Evolutionary conservation across 2,113 vertebrate genomes (phyloP).

Genomic region (Antidorcas marsupialis): DNA sequence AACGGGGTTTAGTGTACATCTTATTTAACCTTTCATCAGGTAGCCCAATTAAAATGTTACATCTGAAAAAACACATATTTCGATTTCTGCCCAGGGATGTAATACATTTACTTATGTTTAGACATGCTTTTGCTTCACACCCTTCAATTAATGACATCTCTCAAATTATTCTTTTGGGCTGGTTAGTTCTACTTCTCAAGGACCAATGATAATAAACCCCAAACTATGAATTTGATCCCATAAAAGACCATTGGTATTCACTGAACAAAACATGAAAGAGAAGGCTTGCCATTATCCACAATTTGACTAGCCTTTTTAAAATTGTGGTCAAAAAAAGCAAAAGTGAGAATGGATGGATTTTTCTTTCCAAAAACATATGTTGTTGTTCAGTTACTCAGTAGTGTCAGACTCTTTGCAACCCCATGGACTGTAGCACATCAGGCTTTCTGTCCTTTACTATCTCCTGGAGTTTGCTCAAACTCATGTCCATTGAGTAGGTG

Average conservation of each 20-base stretch:
- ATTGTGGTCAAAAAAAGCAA: not conserved
- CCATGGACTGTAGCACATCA: not conserved
- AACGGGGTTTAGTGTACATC: slow-evolving; percentile 47
- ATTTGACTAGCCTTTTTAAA: not conserved
- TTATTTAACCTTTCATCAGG: slow-evolving; percentile 56
- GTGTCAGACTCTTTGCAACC: not conserved
- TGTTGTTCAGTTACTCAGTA: not conserved
- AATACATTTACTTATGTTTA: slow-evolving; percentile 45
- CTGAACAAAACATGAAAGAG: not conserved
- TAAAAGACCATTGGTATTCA: not conserved
- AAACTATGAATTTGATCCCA: not conserved
- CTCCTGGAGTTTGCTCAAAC: not conserved
- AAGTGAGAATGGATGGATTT: not conserved
- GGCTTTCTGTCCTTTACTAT: not conserved
- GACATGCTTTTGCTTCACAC: slow-evolving; percentile 33
- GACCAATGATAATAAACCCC: not conserved
- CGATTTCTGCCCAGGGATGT: slow-evolving; percentile 21
- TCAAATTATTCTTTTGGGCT: slow-evolving; percentile 29
- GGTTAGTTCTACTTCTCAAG: slow-evolving; percentile 12
- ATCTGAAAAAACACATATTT: slow-evolving; percentile 50
- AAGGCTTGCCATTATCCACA: not conserved
- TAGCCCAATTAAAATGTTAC: slow-evolving; percentile 66
- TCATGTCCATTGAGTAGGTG: not conserved
- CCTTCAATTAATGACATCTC: slow-evolving; percentile 28
- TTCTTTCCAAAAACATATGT: not conserved